Evolutionary conservation across 2,113 vertebrate species (phyloP), one percentile per base, ranked within the genome.

Genomic region (Tragelaphus buxtoni): DNA sequence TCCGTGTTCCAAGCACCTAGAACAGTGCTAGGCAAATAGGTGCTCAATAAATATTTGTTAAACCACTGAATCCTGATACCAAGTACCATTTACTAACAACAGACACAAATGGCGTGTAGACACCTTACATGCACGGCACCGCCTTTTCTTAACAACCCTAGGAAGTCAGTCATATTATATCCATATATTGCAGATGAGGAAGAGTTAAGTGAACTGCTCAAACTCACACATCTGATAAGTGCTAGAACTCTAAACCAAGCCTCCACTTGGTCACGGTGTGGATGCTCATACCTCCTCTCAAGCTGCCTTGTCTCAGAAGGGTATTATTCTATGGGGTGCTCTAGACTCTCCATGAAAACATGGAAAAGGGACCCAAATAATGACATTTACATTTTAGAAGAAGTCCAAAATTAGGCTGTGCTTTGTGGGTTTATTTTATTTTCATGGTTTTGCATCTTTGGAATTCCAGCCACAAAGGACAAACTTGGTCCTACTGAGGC

Each of bases 341-440:
- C 49, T 91, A 60, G 47, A 63, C 12, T 83, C 9, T 93, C 76
- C 61, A 90, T 45, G 76, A 2, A 81, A 76, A 86, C 58, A 84
- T 0, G 3, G 32, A 83, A 51, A n/a, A 51, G 90, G 45, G 4
- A 39, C 56, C 13, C 28, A 81, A 97, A 42, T 28, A 87, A 96
- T 84, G 74, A 24, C 9, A 35, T 92, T 95, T 74, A 39, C 22
- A 51, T 60, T 88, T 94, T 65, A 91, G 32, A 84, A 95, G 32
- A 42, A 88, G 90, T 32, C 35, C 60, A 42, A 79, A 93, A 80
- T 32, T 24, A 93, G 49, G 81, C 8, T 30, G 45, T 65, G 12
- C 12, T 92, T 77, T 83, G 39, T 84, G 53, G 35, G 20, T 56
- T 90, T 91, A 47, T 90, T 96, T 94, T 96, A 60, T 49, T 79